phyloP scores from a whole-genome alignment of 1,140 invertebrate species.

The Danaus plexippus region DNA sequence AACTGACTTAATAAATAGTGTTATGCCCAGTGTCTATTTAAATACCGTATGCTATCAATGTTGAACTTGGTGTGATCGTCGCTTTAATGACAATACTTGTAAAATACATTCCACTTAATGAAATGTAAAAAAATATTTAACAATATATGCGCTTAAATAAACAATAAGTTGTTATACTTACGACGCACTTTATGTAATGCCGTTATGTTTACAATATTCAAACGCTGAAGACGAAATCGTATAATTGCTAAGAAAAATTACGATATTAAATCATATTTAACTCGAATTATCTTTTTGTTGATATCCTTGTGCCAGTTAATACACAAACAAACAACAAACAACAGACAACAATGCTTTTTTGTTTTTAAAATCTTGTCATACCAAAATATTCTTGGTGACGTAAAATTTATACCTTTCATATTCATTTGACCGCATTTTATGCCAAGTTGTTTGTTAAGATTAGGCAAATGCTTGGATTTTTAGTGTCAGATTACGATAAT shows the following conservation, averaged over 20 bases:
- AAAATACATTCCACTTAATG: slow-evolving; percentile 58
- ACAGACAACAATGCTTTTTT: too few relatives aligned
- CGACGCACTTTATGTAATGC: slow-evolving; percentile 50
- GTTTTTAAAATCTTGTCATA: neutral
- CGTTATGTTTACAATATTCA: slow-evolving; percentile 64
- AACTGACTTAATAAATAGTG: slow-evolving; percentile 42
- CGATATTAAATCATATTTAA: slow-evolving; percentile 71
- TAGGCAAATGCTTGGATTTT: slow-evolving; percentile 27
- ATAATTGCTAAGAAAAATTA: slow-evolving; percentile 70
- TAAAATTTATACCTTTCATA: too few relatives aligned
- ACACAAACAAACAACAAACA: neutral
- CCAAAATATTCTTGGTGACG: too few relatives aligned
- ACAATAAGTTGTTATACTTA: slow-evolving; percentile 49
- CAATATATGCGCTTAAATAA: slow-evolving; percentile 58
- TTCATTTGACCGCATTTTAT: slow-evolving; percentile 14
- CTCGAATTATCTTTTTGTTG: slow-evolving; percentile 45
- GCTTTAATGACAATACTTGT: slow-evolving; percentile 39
- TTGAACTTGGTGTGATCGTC: slow-evolving; percentile 29
- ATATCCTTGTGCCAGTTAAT: slow-evolving; percentile 2
- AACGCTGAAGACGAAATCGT: slow-evolving; percentile 65
- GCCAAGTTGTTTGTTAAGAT: slow-evolving; percentile 25
- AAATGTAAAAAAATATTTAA: slow-evolving; percentile 29
- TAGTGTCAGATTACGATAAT: slow-evolving; percentile 24
- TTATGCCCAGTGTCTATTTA: slow-evolving; percentile 48
- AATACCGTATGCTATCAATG: slow-evolving; percentile 31